phyloP scores from a whole-genome alignment of 35 echinoderm and acorn worm species.

The Ptychodera flava region DNA sequence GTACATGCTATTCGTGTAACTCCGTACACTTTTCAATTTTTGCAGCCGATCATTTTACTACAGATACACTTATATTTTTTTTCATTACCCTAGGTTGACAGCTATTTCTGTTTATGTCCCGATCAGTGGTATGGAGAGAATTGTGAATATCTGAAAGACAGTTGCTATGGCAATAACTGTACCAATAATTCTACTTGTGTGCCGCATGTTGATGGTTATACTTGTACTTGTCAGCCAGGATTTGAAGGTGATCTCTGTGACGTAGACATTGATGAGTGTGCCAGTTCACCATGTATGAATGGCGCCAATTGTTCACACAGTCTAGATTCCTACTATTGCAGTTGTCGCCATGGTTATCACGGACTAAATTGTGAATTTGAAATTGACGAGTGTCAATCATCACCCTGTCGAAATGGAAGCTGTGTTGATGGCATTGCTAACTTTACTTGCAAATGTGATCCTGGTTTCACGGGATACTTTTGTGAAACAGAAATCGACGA shows the following conservation, averaged over 20 bases:
- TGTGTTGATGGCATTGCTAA: constrained; percentile 38
- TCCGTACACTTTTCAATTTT: too few relatives aligned
- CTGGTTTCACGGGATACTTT: constrained; percentile 29
- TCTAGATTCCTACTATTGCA: neutral
- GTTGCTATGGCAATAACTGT: neutral
- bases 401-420: constrained; percentile 39
- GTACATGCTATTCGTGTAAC: too few relatives aligned
- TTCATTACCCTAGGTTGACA: neutral
- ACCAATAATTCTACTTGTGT: constrained; percentile 11
- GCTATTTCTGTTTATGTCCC: neutral
- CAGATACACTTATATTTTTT: too few relatives aligned
- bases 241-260: neutral
- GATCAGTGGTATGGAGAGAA: neutral
- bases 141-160: neutral
- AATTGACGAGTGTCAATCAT: constrained; percentile 31
- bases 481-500: constrained; percentile 43
- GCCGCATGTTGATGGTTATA: neutral
- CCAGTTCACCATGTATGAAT: neutral
- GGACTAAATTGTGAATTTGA: constrained; percentile 26
- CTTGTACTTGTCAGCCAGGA: neutral
- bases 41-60: too few relatives aligned
- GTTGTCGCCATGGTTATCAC: constrained; percentile 34
- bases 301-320: neutral
- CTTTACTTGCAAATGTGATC: constrained; percentile 49
- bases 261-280: neutral